These are phyloP conservation scores for Oplegnathus fasciatus DNA, from an alignment of 2,113 vertebrate species.

Conservation along the genomic window DNA sequence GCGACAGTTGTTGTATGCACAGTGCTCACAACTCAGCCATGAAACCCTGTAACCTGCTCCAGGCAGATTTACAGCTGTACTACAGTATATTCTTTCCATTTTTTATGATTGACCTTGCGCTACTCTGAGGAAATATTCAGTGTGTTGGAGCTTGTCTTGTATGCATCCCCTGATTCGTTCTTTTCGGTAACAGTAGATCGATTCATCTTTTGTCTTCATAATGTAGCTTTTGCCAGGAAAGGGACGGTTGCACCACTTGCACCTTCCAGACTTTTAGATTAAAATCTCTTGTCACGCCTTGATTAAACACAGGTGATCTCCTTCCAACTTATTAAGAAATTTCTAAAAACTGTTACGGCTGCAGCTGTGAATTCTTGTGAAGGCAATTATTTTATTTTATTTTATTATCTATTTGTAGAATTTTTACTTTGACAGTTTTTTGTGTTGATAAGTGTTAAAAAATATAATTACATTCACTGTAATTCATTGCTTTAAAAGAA, in stretches of 20 bases:
- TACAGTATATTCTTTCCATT: neutral
- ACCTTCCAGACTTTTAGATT: neutral
- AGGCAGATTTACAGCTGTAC: conserved; percentile 38
- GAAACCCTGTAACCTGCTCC: conserved; percentile 23
- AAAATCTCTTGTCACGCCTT: neutral
- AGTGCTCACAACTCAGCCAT: conserved; percentile 28
- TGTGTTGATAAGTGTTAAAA: neutral
- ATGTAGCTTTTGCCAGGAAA: neutral
- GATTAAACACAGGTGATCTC: conserved; percentile 1
- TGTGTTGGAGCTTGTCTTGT: neutral
- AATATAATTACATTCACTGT: neutral
- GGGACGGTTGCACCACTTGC: neutral
- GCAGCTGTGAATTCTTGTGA: neutral
- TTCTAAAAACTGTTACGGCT: neutral
- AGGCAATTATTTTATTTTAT: neutral
- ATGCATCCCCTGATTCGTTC: neutral
- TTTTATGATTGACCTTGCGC: neutral
- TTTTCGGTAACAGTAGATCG: conserved; percentile 6
- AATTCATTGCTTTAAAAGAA: neutral
- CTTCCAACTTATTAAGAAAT: neutral
- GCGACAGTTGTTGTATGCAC: conserved; percentile 36
- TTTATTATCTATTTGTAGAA: neutral
- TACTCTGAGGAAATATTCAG: neutral
- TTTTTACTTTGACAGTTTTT: neutral
- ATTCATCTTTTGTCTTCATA: neutral